Percentiles rank a stretch among this genome's conserved stretches.
These are phyloP conservation scores for Brienomyrus longianalis DNA, from an alignment of 2,113 vertebrate genomes.

Conservation along the genomic window DNA sequence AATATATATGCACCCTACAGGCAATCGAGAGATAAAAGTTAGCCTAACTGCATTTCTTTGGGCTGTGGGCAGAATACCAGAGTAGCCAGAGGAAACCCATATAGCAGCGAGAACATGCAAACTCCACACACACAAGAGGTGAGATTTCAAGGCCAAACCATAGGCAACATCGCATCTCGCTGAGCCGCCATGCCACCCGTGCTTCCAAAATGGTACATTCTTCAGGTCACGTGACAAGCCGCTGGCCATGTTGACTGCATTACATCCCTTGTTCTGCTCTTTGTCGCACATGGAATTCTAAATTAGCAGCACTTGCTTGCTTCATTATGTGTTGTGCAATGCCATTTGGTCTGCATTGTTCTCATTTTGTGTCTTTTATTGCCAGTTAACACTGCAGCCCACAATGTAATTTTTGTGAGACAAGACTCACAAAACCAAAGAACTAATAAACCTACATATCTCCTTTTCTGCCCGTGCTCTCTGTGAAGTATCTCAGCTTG, in stretches of 20 bases:
- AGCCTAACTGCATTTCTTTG: neutral
- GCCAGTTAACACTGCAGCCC: neutral
- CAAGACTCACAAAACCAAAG: neutral
- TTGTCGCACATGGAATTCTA: neutral
- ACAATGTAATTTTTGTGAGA: neutral
- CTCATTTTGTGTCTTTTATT: neutral
- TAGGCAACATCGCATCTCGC: neutral
- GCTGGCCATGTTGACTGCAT: neutral
- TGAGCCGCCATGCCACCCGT: neutral
- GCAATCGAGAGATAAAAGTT: neutral
- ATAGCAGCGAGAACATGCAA: neutral
- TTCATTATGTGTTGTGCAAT: neutral
- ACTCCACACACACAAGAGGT: neutral
- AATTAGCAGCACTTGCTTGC: neutral
- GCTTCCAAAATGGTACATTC: neutral
- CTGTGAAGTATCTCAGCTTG: neutral
- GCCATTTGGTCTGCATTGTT: neutral
- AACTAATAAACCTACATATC: neutral
- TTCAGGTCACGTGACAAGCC: neutral
- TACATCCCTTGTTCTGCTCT: neutral
- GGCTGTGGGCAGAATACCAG: neutral
- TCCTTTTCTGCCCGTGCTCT: neutral
- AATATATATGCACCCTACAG: neutral
- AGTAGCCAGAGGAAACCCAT: neutral
- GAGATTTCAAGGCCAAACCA: neutral